Evolutionary conservation across 2,113 vertebrate species (phyloP), one percentile per base, ranked within the genome.

Genomic region (Oreocharis arfaki): DNA sequence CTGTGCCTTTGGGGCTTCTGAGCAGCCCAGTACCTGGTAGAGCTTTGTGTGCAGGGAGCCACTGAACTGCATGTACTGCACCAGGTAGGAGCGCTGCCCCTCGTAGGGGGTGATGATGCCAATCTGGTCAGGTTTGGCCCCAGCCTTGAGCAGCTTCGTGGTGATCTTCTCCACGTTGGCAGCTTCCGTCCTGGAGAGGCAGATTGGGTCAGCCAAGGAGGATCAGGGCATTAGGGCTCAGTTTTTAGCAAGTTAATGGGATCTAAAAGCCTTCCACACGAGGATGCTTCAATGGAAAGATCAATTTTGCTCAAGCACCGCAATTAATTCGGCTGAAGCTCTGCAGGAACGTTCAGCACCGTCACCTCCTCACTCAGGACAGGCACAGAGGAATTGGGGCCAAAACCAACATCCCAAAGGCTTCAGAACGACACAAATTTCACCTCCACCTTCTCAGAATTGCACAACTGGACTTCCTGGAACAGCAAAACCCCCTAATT

Each of bases 51-150:
- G 99, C 95, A 99, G 97, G 42, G 99, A 99, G 80, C 99, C 99
- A 1, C 99, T 99, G 97, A 99, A 99, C 94, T 99, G 99, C 99
- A 99, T 99, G 98, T 99, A 99, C 96, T 99, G 99, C 93, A 99
- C 99, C 98, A 99, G 98, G 94, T 99, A 99, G 30, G 99, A 99
- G 56, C 99, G 98, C 95, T 99, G 99, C 7, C 99, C 99, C 96
- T 99, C 99, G 1, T 99, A 99, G 0, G 99, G 99, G 0, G 99
- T 99, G 94, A 99, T 99, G 95, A 99, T 99, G 68, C 99, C 99
- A 0, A 99, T 99, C 98, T 99, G 99, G 96, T 99, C 99, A 0
- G 99, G 99, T 87, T 99, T 99, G 84, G 99, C 99, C 19, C 99
- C 99, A 0, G 99, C 99, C 93, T 99, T 99, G 88, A 99, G 82